A percentile compares a stretch with the other conserved stretches of the same genome.
These are phyloP conservation scores for Gonatopus flavifemur DNA, from an alignment of 1,140 invertebrate species.

Conservation along the genomic window DNA sequence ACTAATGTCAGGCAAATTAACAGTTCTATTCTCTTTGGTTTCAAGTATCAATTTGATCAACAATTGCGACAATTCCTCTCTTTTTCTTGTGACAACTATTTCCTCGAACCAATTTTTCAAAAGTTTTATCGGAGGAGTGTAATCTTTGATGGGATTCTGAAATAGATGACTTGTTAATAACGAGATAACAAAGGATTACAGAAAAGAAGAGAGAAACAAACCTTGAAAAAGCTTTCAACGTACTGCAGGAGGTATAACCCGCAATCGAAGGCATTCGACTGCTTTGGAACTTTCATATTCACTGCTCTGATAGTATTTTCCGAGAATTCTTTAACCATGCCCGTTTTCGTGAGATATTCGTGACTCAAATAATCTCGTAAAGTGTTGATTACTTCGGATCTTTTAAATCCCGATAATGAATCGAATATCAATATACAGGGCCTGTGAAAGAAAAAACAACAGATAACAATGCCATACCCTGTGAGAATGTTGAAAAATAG, in stretches of 20 bases:
- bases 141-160: conserved; percentile 73
- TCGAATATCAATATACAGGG: conserved; percentile 96
- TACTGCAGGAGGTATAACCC: conserved; percentile 95
- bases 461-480: no score
- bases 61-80: conserved; percentile 76
- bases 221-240: conserved; percentile 92
- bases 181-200: no score
- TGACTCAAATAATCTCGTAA: conserved; percentile 86
- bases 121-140: conserved; percentile 73
- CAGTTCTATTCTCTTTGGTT: conserved; percentile 48
- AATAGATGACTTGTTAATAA: no score
- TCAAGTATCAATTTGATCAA: conserved; percentile 70
- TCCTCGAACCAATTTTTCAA: conserved; percentile 79
- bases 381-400: conserved; percentile 81
- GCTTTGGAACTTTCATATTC: conserved; percentile 89
- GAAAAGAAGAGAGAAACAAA: conserved; percentile 38
- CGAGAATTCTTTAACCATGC: conserved; percentile 66
- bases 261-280: conserved; percentile 96
- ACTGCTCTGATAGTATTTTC: conserved; percentile 82
- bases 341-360: conserved; percentile 82
- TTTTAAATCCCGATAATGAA: conserved; percentile 80
- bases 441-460: conserved; percentile 28
- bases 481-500: no score
- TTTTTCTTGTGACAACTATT: conserved; percentile 74
- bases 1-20: conserved; percentile 50